phyloP scores from a whole-genome alignment of 2,113 vertebrate species.

The Dascyllus trimaculatus region DNA sequence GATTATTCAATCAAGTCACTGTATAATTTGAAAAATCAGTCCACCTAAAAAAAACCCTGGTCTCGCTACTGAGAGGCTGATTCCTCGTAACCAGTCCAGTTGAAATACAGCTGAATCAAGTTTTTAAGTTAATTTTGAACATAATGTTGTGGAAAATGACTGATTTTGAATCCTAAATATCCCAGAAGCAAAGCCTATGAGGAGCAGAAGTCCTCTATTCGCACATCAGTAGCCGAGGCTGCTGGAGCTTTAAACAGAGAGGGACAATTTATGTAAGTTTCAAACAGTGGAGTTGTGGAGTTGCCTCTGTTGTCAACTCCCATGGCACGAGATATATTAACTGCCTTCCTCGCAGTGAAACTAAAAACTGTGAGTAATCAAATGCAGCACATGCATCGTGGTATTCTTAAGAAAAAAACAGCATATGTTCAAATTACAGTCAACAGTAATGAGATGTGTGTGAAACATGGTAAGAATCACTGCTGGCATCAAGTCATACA shows the following conservation, averaged over 20 bases:
- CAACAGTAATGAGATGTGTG: background rate
- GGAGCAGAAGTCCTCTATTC: constrained; percentile 28
- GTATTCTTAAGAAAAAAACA: background rate
- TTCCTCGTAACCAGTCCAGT: constrained; percentile 33
- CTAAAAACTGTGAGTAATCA: constrained; percentile 6
- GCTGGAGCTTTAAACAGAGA: constrained; percentile 40
- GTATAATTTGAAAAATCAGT: constrained; percentile 50
- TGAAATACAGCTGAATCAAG: constrained; percentile 39
- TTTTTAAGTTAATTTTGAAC: constrained; percentile 21
- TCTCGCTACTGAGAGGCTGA: constrained; percentile 28
- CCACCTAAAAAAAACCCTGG: constrained; percentile 34
- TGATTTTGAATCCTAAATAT: constrained; percentile 49
- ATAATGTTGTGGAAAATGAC: constrained; percentile 30
- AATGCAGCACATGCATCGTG: background rate
- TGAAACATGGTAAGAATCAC: background rate
- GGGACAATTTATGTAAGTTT: constrained; percentile 46
- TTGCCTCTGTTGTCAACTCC: constrained; percentile 17
- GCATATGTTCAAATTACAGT: background rate
- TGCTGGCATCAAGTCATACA: constrained; percentile 6
- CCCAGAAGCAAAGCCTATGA: constrained; percentile 16
- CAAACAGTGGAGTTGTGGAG: constrained; percentile 31
- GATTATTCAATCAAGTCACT: constrained; percentile 57
- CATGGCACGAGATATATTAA: constrained; percentile 36
- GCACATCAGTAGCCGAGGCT: constrained; percentile 40
- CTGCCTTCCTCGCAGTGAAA: constrained; percentile 5